These are phyloP conservation scores for Cryptotermes secundus DNA, from an alignment of 1,140 invertebrate species.

Conservation along the genomic window DNA sequence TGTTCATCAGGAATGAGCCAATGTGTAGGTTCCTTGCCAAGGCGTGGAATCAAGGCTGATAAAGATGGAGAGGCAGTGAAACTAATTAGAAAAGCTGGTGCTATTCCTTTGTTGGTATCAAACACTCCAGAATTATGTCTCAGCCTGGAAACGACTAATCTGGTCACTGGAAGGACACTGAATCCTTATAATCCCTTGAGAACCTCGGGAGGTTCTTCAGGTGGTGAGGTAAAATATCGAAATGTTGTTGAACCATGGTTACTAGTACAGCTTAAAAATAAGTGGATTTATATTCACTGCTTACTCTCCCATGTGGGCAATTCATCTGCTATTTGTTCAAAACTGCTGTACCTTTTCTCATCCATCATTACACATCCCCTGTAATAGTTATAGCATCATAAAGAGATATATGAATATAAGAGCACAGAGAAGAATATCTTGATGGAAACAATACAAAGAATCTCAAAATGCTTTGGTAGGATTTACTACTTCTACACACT, in stretches of 20 bases:
- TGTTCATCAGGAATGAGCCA: constrained; percentile 58
- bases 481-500: too few relatives aligned
- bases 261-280: too few relatives aligned
- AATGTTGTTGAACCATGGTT: background rate
- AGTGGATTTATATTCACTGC: too few relatives aligned
- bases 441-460: too few relatives aligned
- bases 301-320: too few relatives aligned
- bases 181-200: constrained; percentile 75
- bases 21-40: constrained; percentile 60
- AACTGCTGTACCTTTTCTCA: too few relatives aligned
- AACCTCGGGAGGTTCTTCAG: constrained; percentile 73
- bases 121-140: constrained; percentile 80
- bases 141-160: constrained; percentile 68
- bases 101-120: constrained; percentile 76
- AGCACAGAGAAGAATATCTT: too few relatives aligned
- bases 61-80: constrained; percentile 62
- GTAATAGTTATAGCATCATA: too few relatives aligned
- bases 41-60: constrained; percentile 56
- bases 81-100: constrained; percentile 64
- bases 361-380: too few relatives aligned
- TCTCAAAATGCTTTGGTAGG: too few relatives aligned
- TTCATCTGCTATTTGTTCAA: too few relatives aligned
- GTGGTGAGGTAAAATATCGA: constrained; percentile 61
- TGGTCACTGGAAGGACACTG: constrained; percentile 66
- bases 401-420: too few relatives aligned